A percentile compares a stretch with the other conserved stretches of the same genome.
These are phyloP conservation scores for Dicyrtoma fusca DNA, from an alignment of 2,888 invertebrate species.

Conservation along the genomic window DNA sequence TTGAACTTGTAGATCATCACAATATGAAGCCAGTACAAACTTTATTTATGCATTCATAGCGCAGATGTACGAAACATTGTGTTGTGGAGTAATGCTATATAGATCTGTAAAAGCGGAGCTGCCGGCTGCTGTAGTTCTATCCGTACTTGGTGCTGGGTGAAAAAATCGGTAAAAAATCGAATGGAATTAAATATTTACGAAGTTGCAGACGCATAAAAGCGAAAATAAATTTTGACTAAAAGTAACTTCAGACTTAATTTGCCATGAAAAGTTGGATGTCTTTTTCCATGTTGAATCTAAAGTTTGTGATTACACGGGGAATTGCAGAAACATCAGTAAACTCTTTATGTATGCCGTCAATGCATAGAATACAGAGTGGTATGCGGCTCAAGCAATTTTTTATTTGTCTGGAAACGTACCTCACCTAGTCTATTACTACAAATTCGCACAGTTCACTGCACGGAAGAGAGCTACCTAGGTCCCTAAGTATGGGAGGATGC, in stretches of 20 bases:
- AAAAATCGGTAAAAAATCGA: not conserved
- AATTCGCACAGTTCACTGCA: not conserved
- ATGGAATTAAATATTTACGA: constrained; percentile 8
- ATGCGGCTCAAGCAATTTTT: not conserved
- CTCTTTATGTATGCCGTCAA: too few relatives aligned
- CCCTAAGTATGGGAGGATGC: not conserved
- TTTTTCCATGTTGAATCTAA: constrained; percentile 13
- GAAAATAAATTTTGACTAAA: constrained; percentile 12
- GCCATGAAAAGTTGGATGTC: constrained; percentile 6
- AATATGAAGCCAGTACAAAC: too few relatives aligned
- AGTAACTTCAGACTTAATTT: constrained; percentile 11
- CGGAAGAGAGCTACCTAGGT: not conserved
- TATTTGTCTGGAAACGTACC: not conserved
- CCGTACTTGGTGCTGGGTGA: not conserved
- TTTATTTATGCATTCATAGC: too few relatives aligned
- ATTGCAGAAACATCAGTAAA: too few relatives aligned
- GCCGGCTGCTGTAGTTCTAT: too few relatives aligned
- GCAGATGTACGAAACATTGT: too few relatives aligned
- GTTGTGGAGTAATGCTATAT: too few relatives aligned
- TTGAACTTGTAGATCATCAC: too few relatives aligned
- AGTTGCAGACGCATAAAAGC: not conserved
- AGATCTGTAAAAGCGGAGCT: too few relatives aligned
- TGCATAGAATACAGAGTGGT: not conserved
- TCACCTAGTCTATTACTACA: not conserved
- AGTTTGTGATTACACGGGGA: constrained; percentile 6